Evolutionary conservation across 2,797 vertebrate species (phyloP).

Genomic region (Cirrhinus mrigala): DNA sequence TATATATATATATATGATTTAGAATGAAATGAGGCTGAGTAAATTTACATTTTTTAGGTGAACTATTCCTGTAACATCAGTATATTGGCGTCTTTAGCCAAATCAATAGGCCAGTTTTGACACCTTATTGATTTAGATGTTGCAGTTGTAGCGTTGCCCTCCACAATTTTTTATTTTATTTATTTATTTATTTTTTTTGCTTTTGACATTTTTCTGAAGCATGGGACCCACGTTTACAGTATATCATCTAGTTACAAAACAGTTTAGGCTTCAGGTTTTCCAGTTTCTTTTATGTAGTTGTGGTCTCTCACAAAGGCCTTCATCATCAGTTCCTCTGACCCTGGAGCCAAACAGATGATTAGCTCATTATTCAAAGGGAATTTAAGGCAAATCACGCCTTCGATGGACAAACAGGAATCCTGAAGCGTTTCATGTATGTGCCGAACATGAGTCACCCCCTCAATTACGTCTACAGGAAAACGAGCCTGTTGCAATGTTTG

Average conservation of each 20-base stretch:
- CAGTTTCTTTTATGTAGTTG: slow-evolving; percentile 17
- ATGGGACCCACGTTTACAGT: no score
- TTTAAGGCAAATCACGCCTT: slow-evolving; percentile 4
- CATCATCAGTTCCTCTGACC: not conserved
- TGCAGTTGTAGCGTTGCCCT: not conserved
- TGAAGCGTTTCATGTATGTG: not conserved
- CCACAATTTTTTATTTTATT: no score
- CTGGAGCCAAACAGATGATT: not conserved
- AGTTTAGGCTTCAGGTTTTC: slow-evolving; percentile 2
- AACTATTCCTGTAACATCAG: not conserved
- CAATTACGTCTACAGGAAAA: slow-evolving; percentile 10
- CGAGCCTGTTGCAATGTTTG: slow-evolving; percentile 9
- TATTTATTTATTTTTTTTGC: not conserved
- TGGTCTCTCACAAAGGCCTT: not conserved
- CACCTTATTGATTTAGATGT: not conserved
- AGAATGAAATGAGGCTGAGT: no score
- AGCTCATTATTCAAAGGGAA: slow-evolving; percentile 10
- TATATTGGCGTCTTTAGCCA: not conserved
- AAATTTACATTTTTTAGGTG: no score
- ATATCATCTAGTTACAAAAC: not conserved
- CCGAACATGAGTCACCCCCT: slow-evolving; percentile 3
- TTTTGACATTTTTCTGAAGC: no score
- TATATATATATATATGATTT: no score
- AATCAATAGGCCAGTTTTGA: not conserved
- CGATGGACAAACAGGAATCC: not conserved